Conservation (phyloP, 2,113 vertebrate genomes). For the Phalacrocorax pelagicus region DNA sequence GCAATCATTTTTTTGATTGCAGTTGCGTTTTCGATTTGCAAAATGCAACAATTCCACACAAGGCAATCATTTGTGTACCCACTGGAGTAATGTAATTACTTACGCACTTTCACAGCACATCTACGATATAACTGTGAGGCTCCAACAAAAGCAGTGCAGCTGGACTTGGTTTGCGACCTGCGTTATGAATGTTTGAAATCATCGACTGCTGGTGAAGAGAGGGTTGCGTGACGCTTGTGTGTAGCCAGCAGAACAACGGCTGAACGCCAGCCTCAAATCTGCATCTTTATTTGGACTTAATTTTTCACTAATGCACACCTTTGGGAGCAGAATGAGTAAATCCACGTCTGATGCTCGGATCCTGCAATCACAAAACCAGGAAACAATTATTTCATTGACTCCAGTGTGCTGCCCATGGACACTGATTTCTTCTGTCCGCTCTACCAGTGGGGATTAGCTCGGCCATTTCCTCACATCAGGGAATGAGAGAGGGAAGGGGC, state of each 20-base stretch:
- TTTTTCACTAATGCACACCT: background rate
- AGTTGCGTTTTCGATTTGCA: too few species aligned
- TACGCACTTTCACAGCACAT: background rate
- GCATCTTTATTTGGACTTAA: background rate
- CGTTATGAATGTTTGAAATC: rapidly evolving
- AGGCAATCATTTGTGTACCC: background rate
- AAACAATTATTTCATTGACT: background rate
- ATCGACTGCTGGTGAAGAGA: background rate
- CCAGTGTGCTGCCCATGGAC: background rate
- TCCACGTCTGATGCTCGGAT: rapidly evolving
- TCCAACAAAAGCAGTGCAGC: background rate
- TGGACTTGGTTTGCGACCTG: background rate
- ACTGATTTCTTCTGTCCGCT: background rate
- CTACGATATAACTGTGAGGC: background rate
- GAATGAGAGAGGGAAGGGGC: background rate
- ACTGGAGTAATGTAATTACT: background rate
- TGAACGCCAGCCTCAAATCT: background rate
- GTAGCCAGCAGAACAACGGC: background rate
- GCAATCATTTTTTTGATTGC: background rate
- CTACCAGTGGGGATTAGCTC: background rate
- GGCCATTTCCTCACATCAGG: background rate
- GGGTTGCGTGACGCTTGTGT: background rate
- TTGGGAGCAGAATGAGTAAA: background rate
- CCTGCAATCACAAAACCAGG: background rate
- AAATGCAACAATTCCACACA: too few species aligned